Conservation (phyloP, 1,140 invertebrate genomes). For the Phenacoccus solenopsis region DNA sequence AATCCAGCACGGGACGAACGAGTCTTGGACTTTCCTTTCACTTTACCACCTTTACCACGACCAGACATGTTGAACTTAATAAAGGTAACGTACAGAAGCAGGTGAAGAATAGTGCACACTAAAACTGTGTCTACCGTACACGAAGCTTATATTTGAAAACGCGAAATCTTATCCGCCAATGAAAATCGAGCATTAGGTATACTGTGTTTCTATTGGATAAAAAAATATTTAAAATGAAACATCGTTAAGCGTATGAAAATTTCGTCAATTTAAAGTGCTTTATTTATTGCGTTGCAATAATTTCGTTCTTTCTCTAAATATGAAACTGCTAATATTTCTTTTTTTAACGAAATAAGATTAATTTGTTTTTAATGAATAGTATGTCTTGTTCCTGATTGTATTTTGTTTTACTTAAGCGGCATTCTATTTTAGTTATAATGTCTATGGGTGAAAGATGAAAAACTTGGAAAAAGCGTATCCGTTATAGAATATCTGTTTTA, state of each 20-base stretch:
- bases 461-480: no score
- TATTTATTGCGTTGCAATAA: background rate
- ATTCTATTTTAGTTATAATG: no score
- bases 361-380: no score
- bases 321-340: background rate
- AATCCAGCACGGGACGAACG: slow-evolving; percentile 50
- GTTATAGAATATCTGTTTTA: no score
- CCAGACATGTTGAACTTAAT: slow-evolving; percentile 28
- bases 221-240: background rate
- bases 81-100: background rate
- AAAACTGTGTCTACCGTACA: background rate
- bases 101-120: background rate
- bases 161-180: background rate
- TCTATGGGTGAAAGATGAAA: no score
- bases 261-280: background rate
- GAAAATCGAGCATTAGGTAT: background rate
- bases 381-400: no score
- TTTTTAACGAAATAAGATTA: no score
- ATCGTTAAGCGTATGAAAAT: background rate
- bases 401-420: no score
- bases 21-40: slow-evolving; percentile 46
- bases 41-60: slow-evolving; percentile 33
- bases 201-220: background rate
- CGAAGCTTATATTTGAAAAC: background rate
- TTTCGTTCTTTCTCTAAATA: background rate